Evolutionary conservation across 1,140 invertebrate species (phyloP).

Genomic region (Lucilia cuprina): DNA sequence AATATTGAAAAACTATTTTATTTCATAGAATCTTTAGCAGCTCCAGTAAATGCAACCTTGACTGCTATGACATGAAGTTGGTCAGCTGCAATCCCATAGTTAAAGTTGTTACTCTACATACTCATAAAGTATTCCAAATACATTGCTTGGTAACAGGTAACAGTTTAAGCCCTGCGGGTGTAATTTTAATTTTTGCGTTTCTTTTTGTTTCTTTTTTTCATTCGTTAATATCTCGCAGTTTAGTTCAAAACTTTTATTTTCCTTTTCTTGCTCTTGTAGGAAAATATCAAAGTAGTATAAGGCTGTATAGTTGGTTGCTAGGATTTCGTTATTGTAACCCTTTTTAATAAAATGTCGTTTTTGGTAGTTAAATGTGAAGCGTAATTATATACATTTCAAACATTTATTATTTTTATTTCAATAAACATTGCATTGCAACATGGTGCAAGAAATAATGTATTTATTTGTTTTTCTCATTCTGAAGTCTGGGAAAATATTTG

Average conservation of each 20-base stretch:
- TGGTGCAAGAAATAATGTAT: too few species aligned
- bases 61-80: not conserved
- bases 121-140: not conserved
- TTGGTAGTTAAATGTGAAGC: slow-evolving; percentile 15
- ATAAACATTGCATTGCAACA: too few species aligned
- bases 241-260: not conserved
- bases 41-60: not conserved
- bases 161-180: slow-evolving; percentile 53
- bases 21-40: not conserved
- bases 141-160: not conserved
- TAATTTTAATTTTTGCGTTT: slow-evolving; percentile 58
- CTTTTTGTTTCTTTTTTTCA: not conserved
- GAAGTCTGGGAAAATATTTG: too few species aligned
- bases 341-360: not conserved
- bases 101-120: not conserved
- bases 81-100: not conserved
- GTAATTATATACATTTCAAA: not conserved
- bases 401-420: too few species aligned
- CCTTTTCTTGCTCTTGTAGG: not conserved
- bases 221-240: not conserved
- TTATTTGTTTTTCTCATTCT: too few species aligned
- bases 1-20: not conserved
- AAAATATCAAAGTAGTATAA: not conserved
- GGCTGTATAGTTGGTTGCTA: not conserved
- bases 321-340: not conserved